A percentile compares a stretch with the other conserved stretches of the same genome.
phyloP scores from a whole-genome alignment of 2,113 vertebrate genomes.

The Nycticebus coucang region DNA sequence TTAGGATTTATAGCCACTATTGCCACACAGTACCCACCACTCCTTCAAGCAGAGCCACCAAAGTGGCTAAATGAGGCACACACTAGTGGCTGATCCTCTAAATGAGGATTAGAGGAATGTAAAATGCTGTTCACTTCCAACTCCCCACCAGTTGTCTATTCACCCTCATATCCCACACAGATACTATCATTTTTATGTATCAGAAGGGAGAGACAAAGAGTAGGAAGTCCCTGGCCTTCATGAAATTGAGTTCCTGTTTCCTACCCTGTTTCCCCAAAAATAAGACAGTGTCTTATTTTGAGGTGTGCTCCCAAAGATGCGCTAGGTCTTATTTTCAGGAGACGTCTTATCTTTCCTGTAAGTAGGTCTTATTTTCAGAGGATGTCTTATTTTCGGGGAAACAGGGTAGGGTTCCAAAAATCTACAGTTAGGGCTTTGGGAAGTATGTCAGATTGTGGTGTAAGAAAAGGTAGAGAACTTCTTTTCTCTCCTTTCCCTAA shows the following conservation, averaged over 20 bases:
- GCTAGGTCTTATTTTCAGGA: too few relatives aligned
- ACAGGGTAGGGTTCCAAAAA: background rate
- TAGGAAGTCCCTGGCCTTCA: background rate
- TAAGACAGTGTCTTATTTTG: too few relatives aligned
- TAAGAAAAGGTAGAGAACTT: background rate
- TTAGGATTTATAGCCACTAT: background rate
- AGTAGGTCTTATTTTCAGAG: too few relatives aligned
- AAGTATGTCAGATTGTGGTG: background rate
- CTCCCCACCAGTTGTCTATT: background rate
- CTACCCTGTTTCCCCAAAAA: too few relatives aligned
- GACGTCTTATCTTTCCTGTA: too few relatives aligned
- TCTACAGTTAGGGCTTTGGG: background rate
- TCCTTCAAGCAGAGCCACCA: background rate
- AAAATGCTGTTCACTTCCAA: background rate
- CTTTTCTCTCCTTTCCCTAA: background rate
- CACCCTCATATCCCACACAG: background rate
- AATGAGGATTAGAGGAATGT: background rate
- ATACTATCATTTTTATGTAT: background rate
- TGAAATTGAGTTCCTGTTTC: background rate
- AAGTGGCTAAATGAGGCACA: too few relatives aligned
- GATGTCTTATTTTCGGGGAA: too few relatives aligned
- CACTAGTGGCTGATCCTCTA: too few relatives aligned
- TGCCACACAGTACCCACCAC: background rate
- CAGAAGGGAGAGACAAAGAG: background rate
- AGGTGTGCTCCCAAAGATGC: too few relatives aligned